phyloP scores from a whole-genome alignment of 2,797 vertebrate genomes.

The Prionace glauca region DNA sequence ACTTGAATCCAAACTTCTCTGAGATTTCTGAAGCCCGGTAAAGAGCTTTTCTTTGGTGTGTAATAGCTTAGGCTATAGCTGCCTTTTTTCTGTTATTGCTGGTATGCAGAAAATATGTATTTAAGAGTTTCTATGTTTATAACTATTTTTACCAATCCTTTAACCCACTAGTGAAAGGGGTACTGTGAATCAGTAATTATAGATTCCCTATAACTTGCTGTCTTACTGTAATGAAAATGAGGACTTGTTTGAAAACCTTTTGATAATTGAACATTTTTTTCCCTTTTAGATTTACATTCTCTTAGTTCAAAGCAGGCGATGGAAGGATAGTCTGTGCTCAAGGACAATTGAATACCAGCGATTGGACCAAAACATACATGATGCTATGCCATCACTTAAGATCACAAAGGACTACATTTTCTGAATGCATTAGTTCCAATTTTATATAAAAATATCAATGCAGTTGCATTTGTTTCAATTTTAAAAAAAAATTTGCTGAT shows the following conservation, averaged over 20 bases:
- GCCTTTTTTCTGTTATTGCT: neutral
- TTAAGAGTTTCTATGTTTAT: neutral
- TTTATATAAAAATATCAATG: neutral
- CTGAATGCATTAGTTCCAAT: slow-evolving; percentile 54
- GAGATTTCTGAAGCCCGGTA: neutral
- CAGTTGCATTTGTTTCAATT: slow-evolving; percentile 8
- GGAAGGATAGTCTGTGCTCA: slow-evolving; percentile 84
- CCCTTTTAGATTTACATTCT: slow-evolving; percentile 71
- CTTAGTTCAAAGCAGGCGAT: slow-evolving; percentile 79
- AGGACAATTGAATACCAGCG: slow-evolving; percentile 80
- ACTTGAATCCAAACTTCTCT: neutral
- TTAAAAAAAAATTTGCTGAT: neutral
- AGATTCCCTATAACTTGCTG: neutral
- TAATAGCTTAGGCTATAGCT: neutral
- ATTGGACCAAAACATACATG: slow-evolving; percentile 84
- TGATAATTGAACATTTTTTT: slow-evolving; percentile 39
- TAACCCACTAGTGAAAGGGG: neutral
- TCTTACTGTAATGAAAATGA: neutral
- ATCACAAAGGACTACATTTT: slow-evolving; percentile 90
- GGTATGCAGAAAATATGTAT: neutral
- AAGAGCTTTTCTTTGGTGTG: neutral
- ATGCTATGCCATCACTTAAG: slow-evolving; percentile 93
- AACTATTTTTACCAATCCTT: neutral
- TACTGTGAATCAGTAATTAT: neutral
- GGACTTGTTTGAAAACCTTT: neutral